Evolutionary conservation across 1,140 invertebrate genomes (phyloP).

Genomic region (Magallana angulata): DNA sequence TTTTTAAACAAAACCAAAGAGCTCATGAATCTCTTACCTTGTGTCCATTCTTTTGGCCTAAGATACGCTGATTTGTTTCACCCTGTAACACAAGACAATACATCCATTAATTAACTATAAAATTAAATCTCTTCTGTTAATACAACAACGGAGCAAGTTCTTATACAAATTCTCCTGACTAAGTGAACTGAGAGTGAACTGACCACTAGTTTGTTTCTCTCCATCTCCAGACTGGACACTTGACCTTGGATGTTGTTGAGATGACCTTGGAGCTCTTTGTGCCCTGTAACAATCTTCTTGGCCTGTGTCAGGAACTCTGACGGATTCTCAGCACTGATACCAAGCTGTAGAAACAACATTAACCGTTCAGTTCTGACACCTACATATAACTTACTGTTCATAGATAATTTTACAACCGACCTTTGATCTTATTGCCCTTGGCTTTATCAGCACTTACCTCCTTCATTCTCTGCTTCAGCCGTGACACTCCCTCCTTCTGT

Average conservation of each 20-base stretch:
- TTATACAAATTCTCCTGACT: not conserved
- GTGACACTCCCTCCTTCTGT: constrained; percentile 93
- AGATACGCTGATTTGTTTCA: not conserved
- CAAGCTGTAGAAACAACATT: constrained; percentile 81
- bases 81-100: constrained; percentile 13
- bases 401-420: not conserved
- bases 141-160: too few relatives aligned
- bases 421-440: too few relatives aligned
- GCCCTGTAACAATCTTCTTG: constrained; percentile 93
- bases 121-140: too few relatives aligned
- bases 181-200: constrained; percentile 11
- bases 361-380: not conserved
- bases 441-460: constrained; percentile 80
- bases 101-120: too few relatives aligned
- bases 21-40: constrained; percentile 2
- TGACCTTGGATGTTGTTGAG: constrained; percentile 90
- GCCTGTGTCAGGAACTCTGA: constrained; percentile 92
- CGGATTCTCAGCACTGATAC: constrained; percentile 90
- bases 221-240: constrained; percentile 81
- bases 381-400: not conserved
- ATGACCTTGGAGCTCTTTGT: constrained; percentile 93
- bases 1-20: too few relatives aligned
- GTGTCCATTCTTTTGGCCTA: constrained; percentile 28
- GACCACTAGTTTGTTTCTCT: constrained; percentile 68
- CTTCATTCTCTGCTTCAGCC: constrained; percentile 93